Base-by-base conservation (phyloP, 2,113 vertebrate genomes). In the Rhineura floridana region DNA sequence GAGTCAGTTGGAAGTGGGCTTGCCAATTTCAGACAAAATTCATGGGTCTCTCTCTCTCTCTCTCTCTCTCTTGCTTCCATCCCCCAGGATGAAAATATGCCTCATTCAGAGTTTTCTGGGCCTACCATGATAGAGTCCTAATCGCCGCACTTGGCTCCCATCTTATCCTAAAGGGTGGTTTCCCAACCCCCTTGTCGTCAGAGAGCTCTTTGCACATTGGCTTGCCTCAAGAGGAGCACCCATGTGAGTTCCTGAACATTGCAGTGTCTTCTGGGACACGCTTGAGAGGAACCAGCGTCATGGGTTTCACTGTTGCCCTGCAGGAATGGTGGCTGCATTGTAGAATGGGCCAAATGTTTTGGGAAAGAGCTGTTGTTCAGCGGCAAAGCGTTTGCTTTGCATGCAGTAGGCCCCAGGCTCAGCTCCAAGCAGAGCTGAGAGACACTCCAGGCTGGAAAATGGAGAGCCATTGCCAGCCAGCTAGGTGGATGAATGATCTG, bases 1-100 rank as follows among this genome's bases (percentile, higher is more conserved):
- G 77, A 90, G 73, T 70, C 77, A 52, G 21, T 15, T 33, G 2
- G 17, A 36, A 72, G n/a, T 36, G 73, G 84, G 85, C 85, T 90
- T 91, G 79, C 86, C 88, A 69, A 86, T 84, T 88, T 81, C 87
- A 65, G 55, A 75, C 19, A 91, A 77, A 90, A 76, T 63, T 90
- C 90, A 94, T 86, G 69, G 67, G 91, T 28, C 55, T 59, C 55
- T 59, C n/a, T n/a, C n/a, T n/a, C n/a, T n/a, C n/a, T n/a, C n/a
- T n/a, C n/a, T n/a, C n/a, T n/a, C n/a, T n/a, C 59, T 91, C 73
- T 86, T 77, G n/a, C 76, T 88, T 0, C 0, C 82, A 77, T 44
- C 50, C 23, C 48, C 80, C 73, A 87, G 88, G 86, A 67, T 90
- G 76, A 81, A 86, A 88, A 89, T 87, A 79, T 70, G 80, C 67